phyloP scores from a whole-genome alignment of 64 coral and sea anemone genomes.

The Porites lutea region DNA sequence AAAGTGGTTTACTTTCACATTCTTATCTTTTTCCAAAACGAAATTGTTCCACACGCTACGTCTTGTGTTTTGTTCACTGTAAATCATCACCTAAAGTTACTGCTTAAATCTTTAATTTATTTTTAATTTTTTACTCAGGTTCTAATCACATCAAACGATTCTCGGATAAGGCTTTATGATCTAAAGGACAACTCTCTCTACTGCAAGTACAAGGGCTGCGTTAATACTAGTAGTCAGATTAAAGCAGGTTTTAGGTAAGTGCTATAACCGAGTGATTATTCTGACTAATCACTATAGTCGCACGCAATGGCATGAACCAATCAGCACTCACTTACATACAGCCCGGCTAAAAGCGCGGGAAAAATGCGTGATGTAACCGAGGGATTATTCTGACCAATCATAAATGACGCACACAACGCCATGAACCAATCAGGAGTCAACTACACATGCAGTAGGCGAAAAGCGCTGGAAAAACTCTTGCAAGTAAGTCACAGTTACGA shows the following conservation, averaged over 20 bases:
- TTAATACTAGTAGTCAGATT: slow-evolving; percentile 96
- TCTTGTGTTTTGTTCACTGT: too few species aligned
- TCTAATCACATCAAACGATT: slow-evolving; percentile 98
- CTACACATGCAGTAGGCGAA: slow-evolving; percentile 88
- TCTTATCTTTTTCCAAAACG: too few species aligned
- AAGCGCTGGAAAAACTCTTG: slow-evolving; percentile 82
- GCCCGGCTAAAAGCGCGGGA: slow-evolving; percentile 94
- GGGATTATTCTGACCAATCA: not conserved
- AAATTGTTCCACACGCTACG: too few species aligned
- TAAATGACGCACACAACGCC: too few species aligned
- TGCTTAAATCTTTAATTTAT: not conserved
- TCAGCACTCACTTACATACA: slow-evolving; percentile 34
- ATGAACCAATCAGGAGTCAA: too few species aligned
- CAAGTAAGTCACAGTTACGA: too few species aligned
- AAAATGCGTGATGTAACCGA: slow-evolving; percentile 41
- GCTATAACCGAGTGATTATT: not conserved
- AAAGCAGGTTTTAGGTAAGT: slow-evolving; percentile 94
- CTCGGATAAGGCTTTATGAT: slow-evolving; percentile 94
- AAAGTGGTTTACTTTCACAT: too few species aligned
- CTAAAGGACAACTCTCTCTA: slow-evolving; percentile 97
- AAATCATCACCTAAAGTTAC: slow-evolving; percentile 58
- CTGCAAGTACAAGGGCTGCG: slow-evolving; percentile 97
- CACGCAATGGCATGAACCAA: too few species aligned
- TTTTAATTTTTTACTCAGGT: slow-evolving; percentile 62
- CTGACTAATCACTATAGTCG: not conserved